These are phyloP conservation scores for Gastracanthus pulcherrimus DNA, from an alignment of 2,888 invertebrate genomes.

Conservation along the genomic window DNA sequence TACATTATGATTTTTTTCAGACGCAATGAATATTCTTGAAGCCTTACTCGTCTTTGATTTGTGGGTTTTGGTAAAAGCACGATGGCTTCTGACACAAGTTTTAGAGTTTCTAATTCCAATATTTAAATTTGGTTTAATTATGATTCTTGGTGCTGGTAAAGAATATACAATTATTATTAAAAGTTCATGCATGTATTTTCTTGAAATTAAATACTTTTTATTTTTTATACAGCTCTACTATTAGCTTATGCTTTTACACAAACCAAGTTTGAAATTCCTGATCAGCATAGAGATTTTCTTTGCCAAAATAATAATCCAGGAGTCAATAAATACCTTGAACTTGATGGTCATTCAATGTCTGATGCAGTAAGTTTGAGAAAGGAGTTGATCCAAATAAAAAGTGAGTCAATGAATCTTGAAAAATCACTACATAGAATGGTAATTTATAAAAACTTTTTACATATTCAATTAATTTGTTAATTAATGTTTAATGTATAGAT, in stretches of 20 bases:
- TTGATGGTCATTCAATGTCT: constrained; percentile 47
- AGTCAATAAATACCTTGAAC: neutral
- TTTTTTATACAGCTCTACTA: constrained; percentile 56
- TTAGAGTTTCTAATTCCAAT: constrained; percentile 53
- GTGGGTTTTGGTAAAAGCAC: constrained; percentile 62
- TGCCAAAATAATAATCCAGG: neutral
- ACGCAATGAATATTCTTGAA: constrained; percentile 21
- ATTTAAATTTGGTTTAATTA: constrained; percentile 57
- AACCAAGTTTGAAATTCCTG: neutral
- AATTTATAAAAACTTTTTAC: neutral
- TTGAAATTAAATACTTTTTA: neutral
- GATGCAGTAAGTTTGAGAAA: constrained; percentile 46
- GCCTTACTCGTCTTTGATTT: constrained; percentile 63
- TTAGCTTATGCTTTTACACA: constrained; percentile 53
- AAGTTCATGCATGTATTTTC: neutral
- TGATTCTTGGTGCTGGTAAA: constrained; percentile 63
- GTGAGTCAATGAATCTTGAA: constrained; percentile 61
- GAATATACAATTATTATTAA: constrained; percentile 6
- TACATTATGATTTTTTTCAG: constrained; percentile 7
- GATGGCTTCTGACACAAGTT: constrained; percentile 47
- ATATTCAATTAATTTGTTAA: neutral
- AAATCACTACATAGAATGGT: constrained; percentile 64
- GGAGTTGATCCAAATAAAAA: constrained; percentile 62
- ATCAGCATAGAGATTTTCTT: neutral
- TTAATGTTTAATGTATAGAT: neutral